phyloP scores from a whole-genome alignment of 2,888 invertebrate species.

The Troides helena region DNA sequence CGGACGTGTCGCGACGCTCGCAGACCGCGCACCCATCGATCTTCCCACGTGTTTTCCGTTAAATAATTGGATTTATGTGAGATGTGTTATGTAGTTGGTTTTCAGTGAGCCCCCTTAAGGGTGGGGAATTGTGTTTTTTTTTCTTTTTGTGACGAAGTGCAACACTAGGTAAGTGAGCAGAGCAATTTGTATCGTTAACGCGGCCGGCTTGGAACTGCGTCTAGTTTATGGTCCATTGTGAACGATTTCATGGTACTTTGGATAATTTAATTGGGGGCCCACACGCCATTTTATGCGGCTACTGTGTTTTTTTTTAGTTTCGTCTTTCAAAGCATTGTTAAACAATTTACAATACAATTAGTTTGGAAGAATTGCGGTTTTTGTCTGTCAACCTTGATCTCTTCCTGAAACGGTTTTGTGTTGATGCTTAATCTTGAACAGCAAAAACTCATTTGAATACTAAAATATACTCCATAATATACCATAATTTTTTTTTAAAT shows the following conservation, averaged over 20 bases:
- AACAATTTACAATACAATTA: slow-evolving; percentile 8
- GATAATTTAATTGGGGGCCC: slow-evolving; percentile 40
- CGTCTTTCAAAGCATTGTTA: slow-evolving; percentile 10
- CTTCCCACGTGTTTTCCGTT: slow-evolving; percentile 51
- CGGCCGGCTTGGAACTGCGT: slow-evolving; percentile 37
- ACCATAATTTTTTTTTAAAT: background rate
- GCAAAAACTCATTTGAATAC: slow-evolving; percentile 4
- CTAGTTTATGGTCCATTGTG: slow-evolving; percentile 56
- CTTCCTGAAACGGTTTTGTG: slow-evolving; percentile 19
- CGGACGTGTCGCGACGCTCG: slow-evolving; percentile 67
- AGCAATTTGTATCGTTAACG: slow-evolving; percentile 29
- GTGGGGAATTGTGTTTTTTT: slow-evolving; percentile 50
- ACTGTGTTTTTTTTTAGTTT: slow-evolving; percentile 29
- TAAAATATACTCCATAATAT: background rate
- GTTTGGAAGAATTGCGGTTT: background rate
- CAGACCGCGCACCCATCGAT: slow-evolving; percentile 53
- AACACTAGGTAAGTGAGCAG: slow-evolving; percentile 49
- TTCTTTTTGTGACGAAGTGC: slow-evolving; percentile 41
- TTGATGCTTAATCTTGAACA: background rate
- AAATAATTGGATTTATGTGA: slow-evolving; percentile 52
- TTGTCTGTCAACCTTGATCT: slow-evolving; percentile 17
- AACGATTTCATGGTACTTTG: slow-evolving; percentile 41
- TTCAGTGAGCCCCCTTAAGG: slow-evolving; percentile 61
- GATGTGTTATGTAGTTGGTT: slow-evolving; percentile 65
- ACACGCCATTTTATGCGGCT: slow-evolving; percentile 33